Base-by-base conservation (phyloP, 37 sponge, comb jelly and placozoan genomes). In the Tethya wilhelma region DNA sequence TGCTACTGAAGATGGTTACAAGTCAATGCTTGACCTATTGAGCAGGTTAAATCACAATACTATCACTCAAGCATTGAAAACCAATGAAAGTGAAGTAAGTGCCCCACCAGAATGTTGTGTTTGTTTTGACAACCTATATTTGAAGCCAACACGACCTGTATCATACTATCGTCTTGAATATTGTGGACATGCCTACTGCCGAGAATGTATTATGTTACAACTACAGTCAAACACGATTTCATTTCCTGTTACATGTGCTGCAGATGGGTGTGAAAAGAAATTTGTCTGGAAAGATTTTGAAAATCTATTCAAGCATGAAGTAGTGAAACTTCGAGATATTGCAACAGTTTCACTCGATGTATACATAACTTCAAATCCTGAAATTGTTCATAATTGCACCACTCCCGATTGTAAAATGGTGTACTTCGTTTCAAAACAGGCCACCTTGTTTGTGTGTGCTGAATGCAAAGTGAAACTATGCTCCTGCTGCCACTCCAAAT, bases 261-360 rank as follows among this genome's bases (percentile, higher is more conserved):
- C 75, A 49, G 69, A 69, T 9, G 23, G 42, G 8, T 91, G 92
- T 73, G 43, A 19, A 28, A 22, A 83, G 38, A 43, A 31, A 41
- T 83, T 91, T 78, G 87, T 91, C 17, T 78, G 78, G 84, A 80
- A 86, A 78, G 92, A 91, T 39, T 91, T 81, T 69, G 63, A 67
- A n/a, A 83, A 82, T 78, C 66, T 87, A 12, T 66, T 60, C 46
- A 69, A 81, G 38, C 31, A 34, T 25, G 55, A 66, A 60, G 70
- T 79, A 12, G 46, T 64, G 19, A 74, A 25, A 29, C 25, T 81
- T 14, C 71, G 37, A 56, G 57, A 49, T 22, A 46, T 90, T 0
- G 30, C 53, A 38, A 29, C 60, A 14, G 44, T 71, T 9, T 75
- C 86, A 28, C 39, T 90, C 36, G 44, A 67, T 34, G 14, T 36